Evolutionary conservation across 2,113 vertebrate species (phyloP).

Genomic region (Pristiophorus japonicus): DNA sequence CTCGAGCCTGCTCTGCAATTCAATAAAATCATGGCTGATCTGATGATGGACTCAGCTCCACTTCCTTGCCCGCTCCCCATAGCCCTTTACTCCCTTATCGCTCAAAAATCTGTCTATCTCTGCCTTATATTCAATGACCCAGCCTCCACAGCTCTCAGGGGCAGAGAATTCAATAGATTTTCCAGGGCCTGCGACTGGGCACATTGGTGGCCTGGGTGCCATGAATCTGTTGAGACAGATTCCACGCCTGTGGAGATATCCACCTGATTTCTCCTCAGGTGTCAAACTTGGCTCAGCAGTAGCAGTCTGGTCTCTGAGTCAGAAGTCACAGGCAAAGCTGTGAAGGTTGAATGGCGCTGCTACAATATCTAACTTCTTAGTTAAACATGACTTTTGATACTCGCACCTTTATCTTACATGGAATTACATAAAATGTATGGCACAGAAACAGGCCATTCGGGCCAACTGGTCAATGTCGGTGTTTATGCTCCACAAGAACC

Average conservation of each 20-base stretch:
- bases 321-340: neutral
- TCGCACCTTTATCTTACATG: neutral
- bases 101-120: too few relatives aligned
- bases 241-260: neutral
- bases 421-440: neutral
- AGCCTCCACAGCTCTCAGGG: too few relatives aligned
- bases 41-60: too few relatives aligned
- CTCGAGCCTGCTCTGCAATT: too few relatives aligned
- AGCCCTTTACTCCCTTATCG: too few relatives aligned
- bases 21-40: too few relatives aligned
- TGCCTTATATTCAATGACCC: too few relatives aligned
- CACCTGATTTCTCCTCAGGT: neutral
- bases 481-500: neutral
- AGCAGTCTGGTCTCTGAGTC: neutral
- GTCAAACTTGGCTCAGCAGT: neutral
- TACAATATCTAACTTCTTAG: neutral
- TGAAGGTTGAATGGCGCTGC: neutral
- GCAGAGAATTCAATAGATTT: too few relatives aligned
- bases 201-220: neutral
- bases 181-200: neutral
- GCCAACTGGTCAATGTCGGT: neutral
- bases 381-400: neutral
- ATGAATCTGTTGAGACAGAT: neutral
- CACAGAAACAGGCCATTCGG: neutral
- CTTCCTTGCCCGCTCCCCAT: too few relatives aligned